Evolutionary conservation across 1,140 invertebrate species (phyloP).

Genomic region (Tribolium madens): DNA sequence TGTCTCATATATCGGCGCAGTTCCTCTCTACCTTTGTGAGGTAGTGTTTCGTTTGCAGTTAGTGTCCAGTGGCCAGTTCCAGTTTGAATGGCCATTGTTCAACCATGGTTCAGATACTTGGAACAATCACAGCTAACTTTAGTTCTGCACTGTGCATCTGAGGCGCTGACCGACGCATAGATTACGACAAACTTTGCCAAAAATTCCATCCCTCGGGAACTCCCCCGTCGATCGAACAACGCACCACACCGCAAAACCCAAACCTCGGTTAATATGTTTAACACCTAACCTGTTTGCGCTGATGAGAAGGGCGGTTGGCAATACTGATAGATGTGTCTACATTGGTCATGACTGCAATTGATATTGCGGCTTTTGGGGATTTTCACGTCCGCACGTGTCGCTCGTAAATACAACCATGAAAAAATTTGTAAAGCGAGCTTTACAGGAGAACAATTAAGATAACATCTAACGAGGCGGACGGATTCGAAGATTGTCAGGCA

Average conservation of each 20-base stretch:
- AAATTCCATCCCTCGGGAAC: not conserved
- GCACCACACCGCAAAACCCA: conserved; percentile 61
- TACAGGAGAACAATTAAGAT: conserved; percentile 5
- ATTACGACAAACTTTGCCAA: not conserved
- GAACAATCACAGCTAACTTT: conserved; percentile 56
- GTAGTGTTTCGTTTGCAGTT: conserved; percentile 44
- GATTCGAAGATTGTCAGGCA: not conserved
- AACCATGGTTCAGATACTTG: conserved; percentile 57
- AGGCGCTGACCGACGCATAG: conserved; percentile 49
- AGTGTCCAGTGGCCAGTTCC: conserved; percentile 49
- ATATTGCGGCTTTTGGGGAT: conserved; percentile 54
- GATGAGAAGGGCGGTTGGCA: conserved; percentile 52
- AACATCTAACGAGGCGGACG: not conserved
- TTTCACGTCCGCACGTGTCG: conserved; percentile 4
- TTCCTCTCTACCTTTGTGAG: conserved; percentile 43
- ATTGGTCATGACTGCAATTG: conserved; percentile 61
- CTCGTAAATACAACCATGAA: not conserved
- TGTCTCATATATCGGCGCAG: conserved; percentile 46
- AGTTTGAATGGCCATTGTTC: conserved; percentile 57
- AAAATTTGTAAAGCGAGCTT: not conserved
- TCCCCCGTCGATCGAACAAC: conserved; percentile 3
- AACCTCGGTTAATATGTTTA: conserved; percentile 65
- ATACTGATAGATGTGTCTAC: conserved; percentile 62
- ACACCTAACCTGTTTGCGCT: conserved; percentile 61
- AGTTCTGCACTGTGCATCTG: conserved; percentile 56